Evolutionary conservation across 1,140 invertebrate species (phyloP), one percentile per base, ranked within the genome.

Genomic region (Aethina tumida): DNA sequence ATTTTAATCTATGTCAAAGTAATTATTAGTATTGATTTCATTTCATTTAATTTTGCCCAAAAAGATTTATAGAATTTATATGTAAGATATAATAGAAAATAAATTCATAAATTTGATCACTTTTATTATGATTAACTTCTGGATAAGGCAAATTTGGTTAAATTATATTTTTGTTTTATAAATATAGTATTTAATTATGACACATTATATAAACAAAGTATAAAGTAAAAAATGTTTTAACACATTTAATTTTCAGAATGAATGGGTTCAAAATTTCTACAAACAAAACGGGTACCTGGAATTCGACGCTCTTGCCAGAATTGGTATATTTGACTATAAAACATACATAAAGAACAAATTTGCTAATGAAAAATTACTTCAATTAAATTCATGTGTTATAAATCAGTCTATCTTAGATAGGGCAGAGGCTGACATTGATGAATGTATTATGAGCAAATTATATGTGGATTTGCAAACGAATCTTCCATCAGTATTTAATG

Each of bases 221-320:
- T n/a, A n/a, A n/a, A n/a, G n/a, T n/a, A n/a, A n/a, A n/a, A 13
- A 15, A 31, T 6, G 5, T 18, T 30, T 12, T 19, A 27, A 31
- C n/a, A 15, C 7, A 10, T 39, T 33, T 33, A 21, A 36, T 32
- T 56, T 75, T 48, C 82, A 92, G 63, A 77, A 70, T 56, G 84
- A 96, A 52, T 97, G 90, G 88, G 82, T 95, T 1, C 76, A 84
- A 45, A 83, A 77, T 47, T 97, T 95, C 65, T 95, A 84, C 55
- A 87, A 80, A 58, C 90, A 95, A 61, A 97, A 97, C 69, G 84
- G 86, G 45, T 97, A 97, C 61, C 65, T 97, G 37, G 92, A 97
- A 65, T 96, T 90, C 69, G 90, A 95, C 65, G 79, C 85, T 2
- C 63, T 97, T 20, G 68, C 67, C n/a, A 71, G 90, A 47, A 68